These are phyloP conservation scores for Corydoras sp. DNA, from an alignment of 2,113 vertebrate species.

Conservation along the genomic window DNA sequence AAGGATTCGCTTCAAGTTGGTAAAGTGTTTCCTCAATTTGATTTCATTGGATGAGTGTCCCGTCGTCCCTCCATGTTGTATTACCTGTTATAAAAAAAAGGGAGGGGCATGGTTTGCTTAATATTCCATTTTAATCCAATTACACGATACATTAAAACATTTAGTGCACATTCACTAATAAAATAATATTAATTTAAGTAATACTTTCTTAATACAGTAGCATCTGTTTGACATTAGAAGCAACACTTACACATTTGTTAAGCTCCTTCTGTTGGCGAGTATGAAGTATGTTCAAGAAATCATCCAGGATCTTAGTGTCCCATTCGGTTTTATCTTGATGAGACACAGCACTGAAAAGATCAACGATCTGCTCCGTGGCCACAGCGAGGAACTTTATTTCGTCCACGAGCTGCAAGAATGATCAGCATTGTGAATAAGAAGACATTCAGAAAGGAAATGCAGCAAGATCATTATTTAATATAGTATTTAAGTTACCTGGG, in stretches of 20 bases:
- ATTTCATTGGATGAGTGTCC: neutral
- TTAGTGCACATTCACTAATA: neutral
- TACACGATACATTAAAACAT: neutral
- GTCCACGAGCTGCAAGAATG: constrained; percentile 23
- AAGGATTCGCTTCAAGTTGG: constrained; percentile 7
- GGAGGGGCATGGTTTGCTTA: neutral
- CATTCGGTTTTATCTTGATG: neutral
- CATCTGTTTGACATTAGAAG: neutral
- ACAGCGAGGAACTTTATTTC: constrained; percentile 29
- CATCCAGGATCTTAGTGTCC: neutral
- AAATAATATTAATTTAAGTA: neutral
- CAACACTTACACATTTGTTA: constrained; percentile 34
- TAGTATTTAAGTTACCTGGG: too few species aligned
- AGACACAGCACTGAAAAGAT: neutral
- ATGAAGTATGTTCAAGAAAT: constrained; percentile 22
- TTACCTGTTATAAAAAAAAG: constrained; percentile 16
- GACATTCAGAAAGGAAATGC: too few species aligned
- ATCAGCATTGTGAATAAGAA: neutral
- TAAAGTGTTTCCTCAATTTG: constrained; percentile 28
- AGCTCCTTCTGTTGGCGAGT: constrained; percentile 17
- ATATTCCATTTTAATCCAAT: neutral
- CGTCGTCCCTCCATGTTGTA: neutral
- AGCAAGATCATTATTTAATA: too few species aligned
- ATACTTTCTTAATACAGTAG: neutral
- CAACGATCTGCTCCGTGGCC: constrained; percentile 18